phyloP scores from a whole-genome alignment of 2,113 vertebrate species.

The Thermophis baileyi region DNA sequence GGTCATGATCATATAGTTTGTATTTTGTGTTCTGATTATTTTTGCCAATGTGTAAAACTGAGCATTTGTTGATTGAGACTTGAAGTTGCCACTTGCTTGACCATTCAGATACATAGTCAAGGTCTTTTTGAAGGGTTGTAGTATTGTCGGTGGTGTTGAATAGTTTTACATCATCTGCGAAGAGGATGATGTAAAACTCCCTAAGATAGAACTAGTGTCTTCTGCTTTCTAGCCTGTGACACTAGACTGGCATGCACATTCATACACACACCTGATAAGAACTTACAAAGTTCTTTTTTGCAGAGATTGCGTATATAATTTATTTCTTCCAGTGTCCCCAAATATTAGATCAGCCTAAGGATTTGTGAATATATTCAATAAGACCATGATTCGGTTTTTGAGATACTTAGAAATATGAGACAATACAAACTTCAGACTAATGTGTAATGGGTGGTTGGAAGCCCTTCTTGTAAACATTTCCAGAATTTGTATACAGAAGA shows the following conservation, averaged over 20 bases:
- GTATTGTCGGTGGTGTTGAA: too few relatives aligned
- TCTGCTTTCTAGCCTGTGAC: not conserved
- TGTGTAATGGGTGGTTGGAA: not conserved
- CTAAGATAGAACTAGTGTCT: not conserved
- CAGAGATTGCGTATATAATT: not conserved
- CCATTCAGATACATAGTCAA: too few relatives aligned
- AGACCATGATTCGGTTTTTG: not conserved
- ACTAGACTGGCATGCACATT: not conserved
- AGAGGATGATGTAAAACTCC: too few relatives aligned
- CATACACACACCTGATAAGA: not conserved
- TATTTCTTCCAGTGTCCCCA: not conserved
- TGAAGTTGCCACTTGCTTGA: too few relatives aligned
- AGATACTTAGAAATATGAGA: not conserved
- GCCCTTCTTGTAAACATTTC: not conserved
- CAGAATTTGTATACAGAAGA: not conserved
- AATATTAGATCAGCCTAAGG: not conserved
- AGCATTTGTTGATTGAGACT: too few relatives aligned
- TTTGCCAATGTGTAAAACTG: too few relatives aligned
- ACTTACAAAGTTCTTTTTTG: not conserved
- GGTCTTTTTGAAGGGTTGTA: too few relatives aligned
- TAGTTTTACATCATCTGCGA: too few relatives aligned
- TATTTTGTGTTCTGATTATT: too few relatives aligned
- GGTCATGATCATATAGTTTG: too few relatives aligned
- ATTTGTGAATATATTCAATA: not conserved
- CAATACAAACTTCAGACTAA: not conserved